Base-by-base conservation (phyloP, 1,140 invertebrate species). In the Dendroctonus valens region DNA sequence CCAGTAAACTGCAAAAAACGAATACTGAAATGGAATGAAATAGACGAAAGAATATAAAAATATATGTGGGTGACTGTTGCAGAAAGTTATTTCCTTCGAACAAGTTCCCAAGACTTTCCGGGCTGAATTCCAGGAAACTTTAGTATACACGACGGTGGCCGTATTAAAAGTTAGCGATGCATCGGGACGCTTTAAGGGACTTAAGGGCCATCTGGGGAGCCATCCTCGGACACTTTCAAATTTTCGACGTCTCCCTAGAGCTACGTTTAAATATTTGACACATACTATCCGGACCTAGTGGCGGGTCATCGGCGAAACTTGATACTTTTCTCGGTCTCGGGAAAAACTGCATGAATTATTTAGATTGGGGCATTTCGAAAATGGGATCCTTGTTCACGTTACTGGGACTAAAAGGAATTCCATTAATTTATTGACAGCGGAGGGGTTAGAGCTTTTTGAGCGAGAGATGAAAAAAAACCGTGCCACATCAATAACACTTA, bases 211-310 rank as follows among this genome's bases (percentile, higher is more conserved):
- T 64, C 76, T 14, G 65, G 77, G 77, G 76, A 77, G 69, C 62
- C 70, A 46, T 73, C 76, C 76, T 78, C 74, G 77, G 77, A 77
- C 77, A 78, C 73, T 78, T 78, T 77, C 68, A 70, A 78, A 78
- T 75, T 78, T 77, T 75, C 75, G 73, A 73, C 74, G 77, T 59
- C 65, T 75, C 77, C 76, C 64, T 46, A 66, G 76, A 74, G 77
- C 76, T 75, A 74, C 77, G 73, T 76, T 77, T 76, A 78, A 78
- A 78, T 78, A 78, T 78, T 78, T 78, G 77, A 78, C 77, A 78
- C 77, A 77, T 78, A 75, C 70, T 78, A 78, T 77, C 76, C n/a
- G 73, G 74, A 73, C 68, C 69, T 70, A 78, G 74, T 26, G 73
- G 75, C 76, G 77, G 77, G 77, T 78, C 77, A 78, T 77, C 71